Base-by-base conservation (phyloP, 1,140 invertebrate species). In the Dendrolimus punctatus region DNA sequence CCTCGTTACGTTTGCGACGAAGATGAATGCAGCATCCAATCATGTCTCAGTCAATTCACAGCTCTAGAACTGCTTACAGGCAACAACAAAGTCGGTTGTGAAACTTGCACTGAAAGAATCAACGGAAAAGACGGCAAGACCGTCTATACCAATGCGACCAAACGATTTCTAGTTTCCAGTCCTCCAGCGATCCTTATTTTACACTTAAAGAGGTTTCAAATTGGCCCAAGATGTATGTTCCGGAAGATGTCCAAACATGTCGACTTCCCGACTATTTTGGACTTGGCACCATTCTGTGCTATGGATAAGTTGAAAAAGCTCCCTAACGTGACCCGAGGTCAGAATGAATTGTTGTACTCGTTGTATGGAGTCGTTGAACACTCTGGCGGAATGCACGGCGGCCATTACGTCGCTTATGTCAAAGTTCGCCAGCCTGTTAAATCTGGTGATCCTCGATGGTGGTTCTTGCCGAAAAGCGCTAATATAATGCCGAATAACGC, bases 391-490 rank as follows among this genome's bases (percentile, higher is more conserved):
- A 91, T 98, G 60, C 92, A 94, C 66, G 94, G 95, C 48, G 98
- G 98, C 4, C 98, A 99, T 85, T 99, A 99, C 76, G 94, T 97
- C n/a, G 96, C 97, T 6, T 99, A 97, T 73, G 95, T 96, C 2
- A 95, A 95, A 87, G 93, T 95, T 36, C 85, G 91, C 41, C 64
- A 87, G 6, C 87, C 89, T 6, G 70, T 93, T 39, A 80, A 87
- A 39, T 68, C 85, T 4, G 87, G 89, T 7, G 91, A 93, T 66
- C 88, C 89, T 4, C 86, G 92, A 4, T 93, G 92, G 91, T 89
- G 90, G 50, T 94, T 94, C 75, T 68, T 94, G 61, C 91, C 91
- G 1, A 87, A 88, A 53, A 89, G 90, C 54, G 89, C 87, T 6
- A 88, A 89, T 55, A 79, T 75, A 4, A 72, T 84, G 6, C 87